Percentiles rank a stretch among this genome's conserved stretches.
phyloP scores from a whole-genome alignment of 2,113 vertebrate genomes.

The Chrysochloris asiatica region DNA sequence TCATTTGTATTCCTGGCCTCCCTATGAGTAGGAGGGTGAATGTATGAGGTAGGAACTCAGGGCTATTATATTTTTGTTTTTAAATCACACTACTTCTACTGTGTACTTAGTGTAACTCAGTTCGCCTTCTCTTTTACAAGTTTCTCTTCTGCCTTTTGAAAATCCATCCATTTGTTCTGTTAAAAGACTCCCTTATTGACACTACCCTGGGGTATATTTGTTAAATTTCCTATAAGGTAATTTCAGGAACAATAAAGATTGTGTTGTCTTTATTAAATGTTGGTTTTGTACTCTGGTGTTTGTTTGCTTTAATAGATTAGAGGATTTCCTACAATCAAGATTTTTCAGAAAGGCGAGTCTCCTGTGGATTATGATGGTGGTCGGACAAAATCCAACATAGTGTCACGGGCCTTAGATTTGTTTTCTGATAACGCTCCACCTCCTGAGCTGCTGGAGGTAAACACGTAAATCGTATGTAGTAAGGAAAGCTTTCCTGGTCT shows the following conservation, averaged over 20 bases:
- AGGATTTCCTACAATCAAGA: conserved; percentile 97
- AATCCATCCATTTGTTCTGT: not conserved
- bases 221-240: not conserved
- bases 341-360: conserved; percentile 96
- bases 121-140: fast-evolving
- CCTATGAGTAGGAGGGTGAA: not conserved
- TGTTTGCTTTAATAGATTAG: conserved; percentile 86
- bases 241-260: not conserved
- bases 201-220: not conserved
- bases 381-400: conserved; percentile 90
- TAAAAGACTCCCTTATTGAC: not conserved
- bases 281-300: not conserved
- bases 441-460: conserved; percentile 94
- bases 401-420: conserved; percentile 91
- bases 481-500: not conserved
- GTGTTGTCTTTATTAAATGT: not conserved
- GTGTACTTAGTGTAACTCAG: fast-evolving
- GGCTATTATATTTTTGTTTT: not conserved
- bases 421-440: conserved; percentile 93
- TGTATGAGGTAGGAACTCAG: not conserved
- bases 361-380: conserved; percentile 95
- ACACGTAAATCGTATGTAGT: not conserved
- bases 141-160: not conserved
- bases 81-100: fast-evolving
- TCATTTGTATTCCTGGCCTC: too few species aligned